These are phyloP conservation scores for Otis tarda DNA, from an alignment of 2,113 vertebrate species.

Conservation along the genomic window DNA sequence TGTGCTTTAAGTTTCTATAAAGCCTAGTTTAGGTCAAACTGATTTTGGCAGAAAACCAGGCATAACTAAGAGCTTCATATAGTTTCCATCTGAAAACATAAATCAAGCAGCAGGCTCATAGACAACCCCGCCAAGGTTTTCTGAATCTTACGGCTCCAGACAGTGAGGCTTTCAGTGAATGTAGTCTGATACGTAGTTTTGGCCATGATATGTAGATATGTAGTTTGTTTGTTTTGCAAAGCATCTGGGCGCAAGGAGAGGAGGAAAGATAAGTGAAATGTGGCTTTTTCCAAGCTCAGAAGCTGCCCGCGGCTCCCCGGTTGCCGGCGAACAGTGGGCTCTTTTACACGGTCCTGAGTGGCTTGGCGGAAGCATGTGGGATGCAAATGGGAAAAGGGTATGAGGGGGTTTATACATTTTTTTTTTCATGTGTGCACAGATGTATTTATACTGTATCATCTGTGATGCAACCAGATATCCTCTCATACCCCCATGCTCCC, in stretches of 20 bases:
- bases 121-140: constrained; percentile 38
- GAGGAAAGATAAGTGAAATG: constrained; percentile 52
- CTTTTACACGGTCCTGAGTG: constrained; percentile 15
- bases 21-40: constrained; percentile 48
- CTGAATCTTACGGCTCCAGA: constrained; percentile 37
- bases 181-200: constrained; percentile 18
- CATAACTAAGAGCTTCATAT: constrained; percentile 62
- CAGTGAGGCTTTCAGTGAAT: constrained; percentile 57
- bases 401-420: fast-evolving
- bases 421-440: not conserved
- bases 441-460: not conserved
- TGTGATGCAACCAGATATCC: not conserved
- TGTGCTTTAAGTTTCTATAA: constrained; percentile 44
- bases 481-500: not conserved
- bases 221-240: constrained; percentile 61
- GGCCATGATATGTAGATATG: constrained; percentile 52
- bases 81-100: constrained; percentile 66
- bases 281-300: constrained; percentile 24
- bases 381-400: constrained; percentile 14
- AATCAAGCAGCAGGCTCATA: constrained; percentile 56
- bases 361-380: not conserved
- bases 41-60: constrained; percentile 62
- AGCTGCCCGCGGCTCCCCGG: not conserved
- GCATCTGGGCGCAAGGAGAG: not conserved
- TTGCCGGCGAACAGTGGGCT: not conserved